Evolutionary conservation across 1,140 invertebrate genomes (phyloP).

Genomic region (Drosophila bocqueti): DNA sequence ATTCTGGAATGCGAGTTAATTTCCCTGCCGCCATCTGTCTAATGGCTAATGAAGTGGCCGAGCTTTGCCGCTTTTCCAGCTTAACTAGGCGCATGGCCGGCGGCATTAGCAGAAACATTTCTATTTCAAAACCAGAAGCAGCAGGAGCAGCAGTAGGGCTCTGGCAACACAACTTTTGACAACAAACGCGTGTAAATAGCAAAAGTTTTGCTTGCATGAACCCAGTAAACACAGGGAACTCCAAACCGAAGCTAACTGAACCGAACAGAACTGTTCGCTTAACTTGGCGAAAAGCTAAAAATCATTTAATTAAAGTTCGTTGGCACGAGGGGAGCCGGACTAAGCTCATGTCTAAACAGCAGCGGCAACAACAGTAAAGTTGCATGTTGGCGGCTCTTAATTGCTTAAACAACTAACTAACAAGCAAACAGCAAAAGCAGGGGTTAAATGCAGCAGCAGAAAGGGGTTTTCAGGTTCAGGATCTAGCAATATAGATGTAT

Average conservation of each 20-base stretch:
- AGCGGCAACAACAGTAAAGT: conserved; percentile 36
- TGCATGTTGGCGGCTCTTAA: conserved; percentile 68
- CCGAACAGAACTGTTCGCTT: conserved; percentile 50
- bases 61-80: conserved; percentile 23
- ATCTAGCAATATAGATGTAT: conserved; percentile 1
- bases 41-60: conserved; percentile 43
- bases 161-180: conserved; percentile 50
- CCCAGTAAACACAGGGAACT: conserved; percentile 20
- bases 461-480: conserved; percentile 5
- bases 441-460: not conserved
- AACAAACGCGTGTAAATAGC: conserved; percentile 76
- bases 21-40: conserved; percentile 25
- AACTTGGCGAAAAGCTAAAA: conserved; percentile 67
- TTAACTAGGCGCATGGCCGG: conserved; percentile 24
- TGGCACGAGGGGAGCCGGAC: conserved; percentile 2
- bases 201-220: conserved; percentile 67
- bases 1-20: conserved; percentile 21
- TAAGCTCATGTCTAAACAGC: conserved; percentile 40
- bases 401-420: conserved; percentile 76
- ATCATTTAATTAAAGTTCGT: conserved; percentile 77
- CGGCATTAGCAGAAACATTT: conserved; percentile 22
- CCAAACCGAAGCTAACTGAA: conserved; percentile 23
- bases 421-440: conserved; percentile 42
- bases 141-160: not conserved
- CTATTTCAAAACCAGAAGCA: conserved; percentile 21